phyloP scores from a whole-genome alignment of 2,888 invertebrate species.

The Carcina quercana region DNA sequence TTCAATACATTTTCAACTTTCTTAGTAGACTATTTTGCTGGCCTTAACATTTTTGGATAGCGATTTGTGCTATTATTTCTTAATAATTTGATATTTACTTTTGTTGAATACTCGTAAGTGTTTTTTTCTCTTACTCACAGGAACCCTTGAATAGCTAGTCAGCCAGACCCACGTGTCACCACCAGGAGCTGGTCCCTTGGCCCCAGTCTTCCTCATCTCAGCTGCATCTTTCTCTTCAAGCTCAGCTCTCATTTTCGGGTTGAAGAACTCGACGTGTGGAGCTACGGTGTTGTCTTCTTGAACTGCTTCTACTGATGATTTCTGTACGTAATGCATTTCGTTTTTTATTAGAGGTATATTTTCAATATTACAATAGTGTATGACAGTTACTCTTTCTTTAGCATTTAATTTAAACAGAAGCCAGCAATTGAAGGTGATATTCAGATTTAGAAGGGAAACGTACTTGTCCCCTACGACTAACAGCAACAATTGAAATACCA shows the following conservation, averaged over 20 bases:
- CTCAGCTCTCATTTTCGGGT: conserved; percentile 78
- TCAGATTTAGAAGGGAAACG: too few species aligned
- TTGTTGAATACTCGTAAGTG: not conserved
- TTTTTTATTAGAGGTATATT: too few species aligned
- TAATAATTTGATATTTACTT: not conserved
- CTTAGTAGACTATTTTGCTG: too few species aligned
- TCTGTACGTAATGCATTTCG: conserved; percentile 32
- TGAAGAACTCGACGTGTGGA: conserved; percentile 82
- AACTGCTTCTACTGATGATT: conserved; percentile 47
- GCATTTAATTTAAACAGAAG: too few species aligned
- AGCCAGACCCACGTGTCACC: conserved; percentile 91
- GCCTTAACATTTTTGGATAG: too few species aligned
- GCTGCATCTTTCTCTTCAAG: conserved; percentile 79
- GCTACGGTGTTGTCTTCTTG: conserved; percentile 72
- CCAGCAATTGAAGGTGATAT: too few species aligned
- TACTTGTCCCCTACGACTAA: too few species aligned
- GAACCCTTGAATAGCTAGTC: conserved; percentile 89
- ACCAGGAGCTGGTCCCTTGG: conserved; percentile 80
- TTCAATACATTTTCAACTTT: too few species aligned
- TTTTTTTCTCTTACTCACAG: conserved; percentile 64
- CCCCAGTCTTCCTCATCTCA: conserved; percentile 74
- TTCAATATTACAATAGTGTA: too few species aligned
- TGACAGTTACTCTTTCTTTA: too few species aligned
- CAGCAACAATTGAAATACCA: too few species aligned
- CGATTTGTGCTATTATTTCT: too few species aligned